Base-by-base conservation (phyloP, 2,888 invertebrate species). In the Sipunculus nudus region DNA sequence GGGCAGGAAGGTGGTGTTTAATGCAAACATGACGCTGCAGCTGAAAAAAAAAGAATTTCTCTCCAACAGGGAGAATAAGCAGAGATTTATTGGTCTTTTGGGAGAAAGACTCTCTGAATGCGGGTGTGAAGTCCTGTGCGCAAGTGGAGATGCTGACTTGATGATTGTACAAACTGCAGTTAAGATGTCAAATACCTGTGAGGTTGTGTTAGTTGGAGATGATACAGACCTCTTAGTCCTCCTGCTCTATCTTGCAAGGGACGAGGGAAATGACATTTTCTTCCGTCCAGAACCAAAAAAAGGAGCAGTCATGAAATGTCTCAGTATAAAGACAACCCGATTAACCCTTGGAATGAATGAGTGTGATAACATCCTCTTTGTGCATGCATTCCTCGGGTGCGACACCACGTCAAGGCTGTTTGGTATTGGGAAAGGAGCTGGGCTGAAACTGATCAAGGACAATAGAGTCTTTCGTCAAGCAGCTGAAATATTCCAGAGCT, bases 141-240 rank as follows among this genome's bases (percentile, higher is more conserved):
- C 75, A 5, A 21, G 29, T 6, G 65, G 56, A 10, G 75, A 74
- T 65, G 74, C 74, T 16, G 75, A 75, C 50, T 4, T 65, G 13
- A 48, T 65, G 1, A 72, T 75, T 45, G 72, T 59, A 2, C 16
- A 61, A 40, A 71, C 67, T 16, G 70, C 68, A 0, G n/a, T 74
- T 6, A 23, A 49, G 8, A 31, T 8, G 21, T 53, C 68, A 21
- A 26, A 41, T 25, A n/a, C 19, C 31, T 25, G n/a, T 8, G 39
- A 28, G 1, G 63, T 67, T 38, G 53, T 54, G n/a, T 19, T 72
- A 4, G 49, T 73, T 31, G 75, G 71, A 13, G 74, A 73, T 46
- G 73, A 76, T 39, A 75, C 74, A 21, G 72, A 74, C 50, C 43
- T 75, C 16, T 49, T 75, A 1, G 60, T 72, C 19, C 59, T 73